Conservation (phyloP, 2,888 invertebrate genomes). For the Leptinotarsa rubiginosa region DNA sequence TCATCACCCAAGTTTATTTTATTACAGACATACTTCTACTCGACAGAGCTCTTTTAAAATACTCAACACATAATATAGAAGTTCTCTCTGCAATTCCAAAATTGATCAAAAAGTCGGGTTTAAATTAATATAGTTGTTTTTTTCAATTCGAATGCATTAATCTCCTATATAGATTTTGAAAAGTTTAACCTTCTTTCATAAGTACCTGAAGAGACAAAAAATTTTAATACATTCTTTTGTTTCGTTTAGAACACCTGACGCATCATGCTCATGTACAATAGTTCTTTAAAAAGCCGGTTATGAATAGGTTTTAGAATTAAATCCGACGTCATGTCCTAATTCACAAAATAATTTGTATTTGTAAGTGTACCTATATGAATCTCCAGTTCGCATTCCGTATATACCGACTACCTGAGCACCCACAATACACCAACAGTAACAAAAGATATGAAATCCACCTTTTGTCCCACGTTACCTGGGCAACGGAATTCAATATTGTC, state of each 20-base stretch:
- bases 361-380: constrained; percentile 26
- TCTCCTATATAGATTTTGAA: too few relatives aligned
- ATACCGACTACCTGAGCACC: constrained; percentile 63
- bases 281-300: background rate
- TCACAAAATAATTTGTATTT: constrained; percentile 30
- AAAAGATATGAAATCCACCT: constrained; percentile 64
- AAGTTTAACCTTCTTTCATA: too few relatives aligned
- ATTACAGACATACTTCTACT: too few relatives aligned
- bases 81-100: too few relatives aligned
- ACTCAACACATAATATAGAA: too few relatives aligned
- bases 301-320: background rate
- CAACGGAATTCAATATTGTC: constrained; percentile 61
- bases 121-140: too few relatives aligned
- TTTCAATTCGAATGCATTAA: too few relatives aligned
- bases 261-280: too few relatives aligned
- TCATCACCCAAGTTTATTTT: too few relatives aligned
- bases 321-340: background rate
- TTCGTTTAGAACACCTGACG: background rate
- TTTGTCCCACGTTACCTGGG: constrained; percentile 64
- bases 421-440: constrained; percentile 61
- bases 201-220: background rate
- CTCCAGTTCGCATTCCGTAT: constrained; percentile 51
- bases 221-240: constrained; percentile 17
- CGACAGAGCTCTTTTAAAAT: too few relatives aligned
- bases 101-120: too few relatives aligned